Base-by-base conservation (phyloP, 2,113 vertebrate genomes). In the Scomber colias region DNA sequence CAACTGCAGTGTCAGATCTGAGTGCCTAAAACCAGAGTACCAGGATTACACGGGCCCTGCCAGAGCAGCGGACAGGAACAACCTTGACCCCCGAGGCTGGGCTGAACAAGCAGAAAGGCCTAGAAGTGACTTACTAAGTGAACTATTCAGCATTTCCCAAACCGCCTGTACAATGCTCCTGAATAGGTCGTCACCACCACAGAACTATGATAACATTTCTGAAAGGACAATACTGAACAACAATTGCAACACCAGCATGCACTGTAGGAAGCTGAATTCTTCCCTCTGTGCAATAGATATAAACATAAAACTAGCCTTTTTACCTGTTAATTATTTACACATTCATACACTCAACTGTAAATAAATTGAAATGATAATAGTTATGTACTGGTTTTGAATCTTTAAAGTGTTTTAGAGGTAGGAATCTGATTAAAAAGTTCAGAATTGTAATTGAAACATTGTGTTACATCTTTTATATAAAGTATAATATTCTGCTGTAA, bases 121-220 rank as follows among this genome's bases (percentile, higher is more conserved):
- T 90, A 84, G 90, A 93, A 89, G 82, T 71, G 81, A 87, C 89
- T 84, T 73, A 65, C 54, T 59, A 84, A 75, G 73, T 48, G 81
- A 82, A 86, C 75, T 44, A 78, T 51, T 92, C 90, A 92, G 90
- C 89, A 79, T 76, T 91, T 88, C 74, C 82, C 57, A 84, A 84
- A 70, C 81, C 3, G 5, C 79, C 73, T 62, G 75, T 71, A 77
- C 79, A 79, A 80, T 59, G 64, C 56, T 73, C 64, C 68, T 87
- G 83, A 89, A 83, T 80, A 66, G 82, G 64, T 77, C 14, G n/a
- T 72, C 65, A 12, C 64, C 48, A 54, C 54, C 70, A 62, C 75
- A 75, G 57, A 86, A 70, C 71, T 82, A 63, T 71, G 71, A 84
- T 82, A 84, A 78, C 64, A 77, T 62, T 80, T 72, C 68, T 24